Conservation (phyloP, 2,888 invertebrate species). For the Xestia sexstrigata region DNA sequence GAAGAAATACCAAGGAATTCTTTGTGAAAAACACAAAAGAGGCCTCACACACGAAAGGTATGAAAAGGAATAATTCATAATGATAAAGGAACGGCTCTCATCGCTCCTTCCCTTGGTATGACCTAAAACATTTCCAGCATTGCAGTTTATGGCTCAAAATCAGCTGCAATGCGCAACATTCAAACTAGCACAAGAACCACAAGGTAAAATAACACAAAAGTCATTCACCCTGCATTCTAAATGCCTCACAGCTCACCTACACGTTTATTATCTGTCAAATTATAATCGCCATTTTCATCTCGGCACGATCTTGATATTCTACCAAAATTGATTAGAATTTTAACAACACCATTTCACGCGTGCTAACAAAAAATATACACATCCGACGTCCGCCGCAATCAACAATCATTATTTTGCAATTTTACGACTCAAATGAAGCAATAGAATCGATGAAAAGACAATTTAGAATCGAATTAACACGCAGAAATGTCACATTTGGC, state of each 20-base stretch:
- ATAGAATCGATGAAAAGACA: constrained; percentile 82
- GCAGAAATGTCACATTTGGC: constrained; percentile 87
- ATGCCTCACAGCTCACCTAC: constrained; percentile 45
- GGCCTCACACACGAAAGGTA: constrained; percentile 8
- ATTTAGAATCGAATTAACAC: constrained; percentile 79
- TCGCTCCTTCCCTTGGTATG: constrained; percentile 46
- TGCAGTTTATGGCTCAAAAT: constrained; percentile 64
- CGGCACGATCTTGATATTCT: constrained; percentile 33
- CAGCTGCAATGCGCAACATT: constrained; percentile 70
- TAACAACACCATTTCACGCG: constrained; percentile 22
- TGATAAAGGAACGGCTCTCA: constrained; percentile 25
- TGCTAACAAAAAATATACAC: constrained; percentile 55
- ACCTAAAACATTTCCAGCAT: constrained; percentile 64
- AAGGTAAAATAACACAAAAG: constrained; percentile 59
- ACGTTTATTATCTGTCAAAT: constrained; percentile 58
- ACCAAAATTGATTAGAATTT: constrained; percentile 45
- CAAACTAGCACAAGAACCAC: constrained; percentile 62
- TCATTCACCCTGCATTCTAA: constrained; percentile 62
- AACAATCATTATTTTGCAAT: constrained; percentile 71
- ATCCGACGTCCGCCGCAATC: constrained; percentile 52
- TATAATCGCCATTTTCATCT: constrained; percentile 56
- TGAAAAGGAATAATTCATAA: constrained; percentile 54
- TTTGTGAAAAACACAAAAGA: constrained; percentile 28
- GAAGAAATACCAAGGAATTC: constrained; percentile 27
- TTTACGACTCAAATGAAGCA: constrained; percentile 78